Conservation (phyloP, 2,888 invertebrate species). For the Hedychridium roseum region DNA sequence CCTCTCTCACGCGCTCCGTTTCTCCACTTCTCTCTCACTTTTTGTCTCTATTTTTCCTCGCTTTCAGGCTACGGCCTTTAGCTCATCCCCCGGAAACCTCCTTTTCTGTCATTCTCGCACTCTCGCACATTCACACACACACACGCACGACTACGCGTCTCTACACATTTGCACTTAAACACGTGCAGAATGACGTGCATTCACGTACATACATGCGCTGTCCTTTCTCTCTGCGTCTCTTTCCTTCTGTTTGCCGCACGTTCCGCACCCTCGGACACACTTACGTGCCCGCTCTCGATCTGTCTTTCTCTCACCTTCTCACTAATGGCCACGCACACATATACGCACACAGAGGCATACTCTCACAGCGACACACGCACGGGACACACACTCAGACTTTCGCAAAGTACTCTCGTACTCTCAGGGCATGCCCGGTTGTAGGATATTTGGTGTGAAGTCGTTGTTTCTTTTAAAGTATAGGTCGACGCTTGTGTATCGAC, state of each 20-base stretch:
- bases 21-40: slow-evolving; percentile 1
- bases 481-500: too few species aligned
- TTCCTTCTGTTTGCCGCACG: slow-evolving; percentile 16
- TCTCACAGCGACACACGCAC: slow-evolving; percentile 20
- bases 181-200: neutral
- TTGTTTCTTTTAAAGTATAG: too few species aligned
- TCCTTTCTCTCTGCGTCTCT: slow-evolving; percentile 11
- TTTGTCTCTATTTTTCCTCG: slow-evolving; percentile 6
- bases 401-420: slow-evolving; percentile 61
- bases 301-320: slow-evolving; percentile 22
- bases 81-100: slow-evolving; percentile 3
- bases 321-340: slow-evolving; percentile 14
- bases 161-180: neutral
- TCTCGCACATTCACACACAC: slow-evolving; percentile 10
- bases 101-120: slow-evolving; percentile 10
- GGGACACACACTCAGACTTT: slow-evolving; percentile 28
- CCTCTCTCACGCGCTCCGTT: slow-evolving; percentile 8
- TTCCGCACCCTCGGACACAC: slow-evolving; percentile 28
- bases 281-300: slow-evolving; percentile 19
- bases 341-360: slow-evolving; percentile 13
- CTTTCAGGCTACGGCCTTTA: slow-evolving; percentile 16
- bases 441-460: slow-evolving; percentile 55
- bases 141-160: slow-evolving; percentile 9
- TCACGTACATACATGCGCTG: neutral
- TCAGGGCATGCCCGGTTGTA: slow-evolving; percentile 64